Evolutionary conservation across 2,888 invertebrate genomes (phyloP).

Genomic region (Lithophane semibrunnea): DNA sequence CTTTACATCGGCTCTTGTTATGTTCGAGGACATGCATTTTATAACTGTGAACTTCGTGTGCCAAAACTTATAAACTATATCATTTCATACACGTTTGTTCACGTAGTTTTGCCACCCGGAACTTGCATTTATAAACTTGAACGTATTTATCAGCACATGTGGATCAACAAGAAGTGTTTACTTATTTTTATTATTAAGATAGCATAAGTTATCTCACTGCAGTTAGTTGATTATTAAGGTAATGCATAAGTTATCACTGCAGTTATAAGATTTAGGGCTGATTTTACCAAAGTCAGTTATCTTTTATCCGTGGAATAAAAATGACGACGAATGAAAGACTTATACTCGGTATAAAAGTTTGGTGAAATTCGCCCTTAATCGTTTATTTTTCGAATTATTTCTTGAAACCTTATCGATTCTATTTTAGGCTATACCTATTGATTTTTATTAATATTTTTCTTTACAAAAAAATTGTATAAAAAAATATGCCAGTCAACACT

Average conservation of each 20-base stretch:
- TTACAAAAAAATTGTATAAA: no score
- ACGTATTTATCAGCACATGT: background rate
- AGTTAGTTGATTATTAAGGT: background rate
- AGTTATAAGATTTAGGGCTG: background rate
- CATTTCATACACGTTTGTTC: background rate
- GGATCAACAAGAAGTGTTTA: background rate
- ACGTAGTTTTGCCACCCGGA: background rate
- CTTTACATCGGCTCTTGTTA: constrained; percentile 26
- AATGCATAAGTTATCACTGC: background rate
- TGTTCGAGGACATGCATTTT: constrained; percentile 1
- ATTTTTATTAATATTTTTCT: background rate
- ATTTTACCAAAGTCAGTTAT: no score
- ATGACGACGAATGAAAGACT: no score
- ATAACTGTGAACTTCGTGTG: constrained; percentile 9
- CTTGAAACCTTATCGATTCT: background rate
- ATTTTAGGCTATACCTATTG: background rate
- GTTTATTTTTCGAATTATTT: background rate
- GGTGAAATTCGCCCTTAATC: no score
- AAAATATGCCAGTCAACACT: background rate
- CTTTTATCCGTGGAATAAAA: no score
- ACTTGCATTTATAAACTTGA: background rate
- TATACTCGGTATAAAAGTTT: no score
- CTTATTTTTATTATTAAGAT: background rate
- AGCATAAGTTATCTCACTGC: background rate
- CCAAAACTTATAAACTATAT: background rate